Evolutionary conservation across 2,113 vertebrate genomes (phyloP), one percentile per base, ranked within the genome.

Genomic region (Craseonycteris thonglongyai): DNA sequence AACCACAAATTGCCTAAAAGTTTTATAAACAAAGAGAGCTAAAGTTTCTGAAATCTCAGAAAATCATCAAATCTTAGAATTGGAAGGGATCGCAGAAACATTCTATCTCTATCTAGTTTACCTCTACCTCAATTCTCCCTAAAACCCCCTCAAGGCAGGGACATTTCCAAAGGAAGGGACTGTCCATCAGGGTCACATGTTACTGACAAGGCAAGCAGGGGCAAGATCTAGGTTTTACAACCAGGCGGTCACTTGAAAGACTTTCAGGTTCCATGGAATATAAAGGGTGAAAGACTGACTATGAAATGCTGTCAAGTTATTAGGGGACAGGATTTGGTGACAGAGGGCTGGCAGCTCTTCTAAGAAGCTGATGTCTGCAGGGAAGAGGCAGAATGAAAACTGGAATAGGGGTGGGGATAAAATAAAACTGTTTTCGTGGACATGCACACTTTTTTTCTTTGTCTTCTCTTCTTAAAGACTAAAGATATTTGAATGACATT

Each of bases 11-110:
- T 93, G 47, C 76, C 40, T 66, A 79, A 88, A 92, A 69, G 30
- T 90, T 96, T 96, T 93, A 96, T 93, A 95, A 96, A 97, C 95
- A 85, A 81, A 97, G 83, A 94, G 28, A 69, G 94, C 47, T 33
- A 26, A 95, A 88, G 42, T 86, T 97, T 82, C 81, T 96, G 82
- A 90, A 96, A 86, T 90, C 74, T 86, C 69, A 87, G 81, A 71
- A 96, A 93, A 89, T 21, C 13, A 28, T 47, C 42, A 72, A 49
- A 65, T 68, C 88, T 93, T 68, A 72, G 28, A 76, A 47, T 2
- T 26, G n/a, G 26, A 65, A 40, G 58, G 63, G 12, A 69, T 54
- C 33, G 26, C 15, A 45, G 40, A 71, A 83, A 35, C 59, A 56
- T 42, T 22, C 33, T 6, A 22, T 35, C 49, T 81, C 56, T 51